A percentile compares a stretch with the other conserved stretches of the same genome.
Evolutionary conservation across 2,113 vertebrate species (phyloP).

Genomic region (Haemorhous mexicanus): DNA sequence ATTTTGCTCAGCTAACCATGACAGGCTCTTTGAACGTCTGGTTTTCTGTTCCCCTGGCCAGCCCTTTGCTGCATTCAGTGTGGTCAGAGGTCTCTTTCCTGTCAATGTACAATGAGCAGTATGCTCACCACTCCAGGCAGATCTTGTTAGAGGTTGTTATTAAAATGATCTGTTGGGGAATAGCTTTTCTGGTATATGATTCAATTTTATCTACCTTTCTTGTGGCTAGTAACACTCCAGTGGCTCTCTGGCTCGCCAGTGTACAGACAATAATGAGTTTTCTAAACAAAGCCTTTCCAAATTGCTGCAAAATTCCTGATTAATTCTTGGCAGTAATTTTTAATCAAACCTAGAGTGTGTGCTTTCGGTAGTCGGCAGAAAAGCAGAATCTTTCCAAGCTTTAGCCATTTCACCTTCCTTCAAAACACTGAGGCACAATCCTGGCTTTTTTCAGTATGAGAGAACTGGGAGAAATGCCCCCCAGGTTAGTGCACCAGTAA

Average conservation of each 20-base stretch:
- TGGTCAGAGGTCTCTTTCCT: neutral
- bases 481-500: neutral
- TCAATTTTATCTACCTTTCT: neutral
- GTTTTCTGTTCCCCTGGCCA: neutral
- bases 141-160: neutral
- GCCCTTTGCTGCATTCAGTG: neutral
- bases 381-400: neutral
- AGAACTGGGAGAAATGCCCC: neutral
- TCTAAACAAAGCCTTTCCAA: neutral
- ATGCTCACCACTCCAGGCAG: neutral
- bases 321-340: neutral
- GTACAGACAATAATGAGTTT: neutral
- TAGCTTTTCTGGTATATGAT: neutral
- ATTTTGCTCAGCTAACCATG: conserved; percentile 29
- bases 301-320: neutral
- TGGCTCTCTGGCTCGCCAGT: neutral
- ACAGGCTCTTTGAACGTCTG: neutral
- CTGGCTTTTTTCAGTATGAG: neutral
- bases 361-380: neutral
- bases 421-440: neutral
- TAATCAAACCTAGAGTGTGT: neutral
- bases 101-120: neutral
- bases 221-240: neutral
- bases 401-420: neutral
- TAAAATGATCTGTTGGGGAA: neutral